Conservation (phyloP, 1,140 invertebrate species). For the Plectrocnemia conspersa region DNA sequence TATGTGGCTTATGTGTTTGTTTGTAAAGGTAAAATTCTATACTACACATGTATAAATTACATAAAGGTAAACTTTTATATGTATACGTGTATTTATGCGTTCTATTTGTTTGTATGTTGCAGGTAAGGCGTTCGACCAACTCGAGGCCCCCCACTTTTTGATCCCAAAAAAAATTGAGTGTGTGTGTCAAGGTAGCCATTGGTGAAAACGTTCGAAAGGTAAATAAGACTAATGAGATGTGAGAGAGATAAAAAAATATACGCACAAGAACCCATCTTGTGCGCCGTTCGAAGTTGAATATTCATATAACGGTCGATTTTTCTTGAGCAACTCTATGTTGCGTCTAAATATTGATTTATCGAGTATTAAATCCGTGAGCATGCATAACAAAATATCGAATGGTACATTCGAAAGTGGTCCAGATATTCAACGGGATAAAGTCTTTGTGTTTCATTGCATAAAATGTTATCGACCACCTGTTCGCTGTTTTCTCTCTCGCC, state of each 20-base stretch:
- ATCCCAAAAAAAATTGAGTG: no score
- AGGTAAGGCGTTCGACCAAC: constrained; percentile 14
- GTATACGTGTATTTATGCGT: no score
- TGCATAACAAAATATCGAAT: no score
- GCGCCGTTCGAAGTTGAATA: not conserved
- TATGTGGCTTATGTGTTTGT: constrained; percentile 10
- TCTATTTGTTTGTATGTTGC: no score
- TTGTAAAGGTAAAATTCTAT: no score
- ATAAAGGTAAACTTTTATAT: no score
- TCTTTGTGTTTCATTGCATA: not conserved
- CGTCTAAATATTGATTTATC: not conserved
- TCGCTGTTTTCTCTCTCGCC: no score
- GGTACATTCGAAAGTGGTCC: not conserved
- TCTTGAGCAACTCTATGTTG: not conserved
- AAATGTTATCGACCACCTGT: constrained; percentile 6
- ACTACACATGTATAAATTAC: no score
- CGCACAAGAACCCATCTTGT: no score
- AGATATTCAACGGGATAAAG: not conserved
- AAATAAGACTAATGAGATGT: not conserved
- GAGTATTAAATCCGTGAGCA: not conserved
- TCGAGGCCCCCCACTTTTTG: constrained; percentile 1
- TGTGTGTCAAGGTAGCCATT: constrained; percentile 13
- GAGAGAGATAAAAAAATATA: not conserved
- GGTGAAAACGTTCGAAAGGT: constrained; percentile 1
- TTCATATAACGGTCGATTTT: not conserved